Evolutionary conservation across 2,113 vertebrate genomes (phyloP).

Genomic region (Axis porcinus): DNA sequence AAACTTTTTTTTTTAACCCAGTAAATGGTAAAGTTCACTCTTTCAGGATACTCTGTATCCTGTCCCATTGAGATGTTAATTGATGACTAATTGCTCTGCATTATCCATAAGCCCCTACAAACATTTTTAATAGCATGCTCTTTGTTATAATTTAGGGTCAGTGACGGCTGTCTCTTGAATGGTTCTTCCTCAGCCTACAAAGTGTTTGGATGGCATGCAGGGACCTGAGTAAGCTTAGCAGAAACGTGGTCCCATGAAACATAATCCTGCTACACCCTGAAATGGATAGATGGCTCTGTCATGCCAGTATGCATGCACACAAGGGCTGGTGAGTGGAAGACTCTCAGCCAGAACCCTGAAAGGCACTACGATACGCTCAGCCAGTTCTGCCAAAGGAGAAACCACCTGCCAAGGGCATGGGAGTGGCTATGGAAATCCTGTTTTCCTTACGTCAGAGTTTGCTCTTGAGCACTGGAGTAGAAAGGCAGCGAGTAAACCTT

Average conservation of each 20-base stretch:
- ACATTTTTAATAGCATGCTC: constrained; percentile 61
- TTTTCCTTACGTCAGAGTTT: constrained; percentile 37
- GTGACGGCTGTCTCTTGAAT: constrained; percentile 45
- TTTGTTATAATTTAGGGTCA: constrained; percentile 66
- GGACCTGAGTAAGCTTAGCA: constrained; percentile 63
- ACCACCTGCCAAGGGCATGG: constrained; percentile 49
- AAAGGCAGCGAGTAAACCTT: background rate
- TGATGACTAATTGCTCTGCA: constrained; percentile 67
- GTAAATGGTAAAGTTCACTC: constrained; percentile 24
- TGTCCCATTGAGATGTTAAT: constrained; percentile 47
- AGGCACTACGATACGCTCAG: constrained; percentile 7
- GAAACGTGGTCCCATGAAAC: constrained; percentile 37
- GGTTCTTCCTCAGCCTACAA: constrained; percentile 48
- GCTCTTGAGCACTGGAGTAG: background rate
- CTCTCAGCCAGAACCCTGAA: constrained; percentile 35
- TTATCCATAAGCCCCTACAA: constrained; percentile 64
- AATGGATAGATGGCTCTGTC: constrained; percentile 22
- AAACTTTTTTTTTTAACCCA: background rate
- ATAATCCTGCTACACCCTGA: constrained; percentile 61
- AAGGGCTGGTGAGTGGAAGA: constrained; percentile 15
- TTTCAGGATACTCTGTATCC: constrained; percentile 22
- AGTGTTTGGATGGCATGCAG: constrained; percentile 63
- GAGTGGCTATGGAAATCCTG: constrained; percentile 8
- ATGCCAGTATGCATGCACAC: constrained; percentile 21
- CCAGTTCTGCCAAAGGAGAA: constrained; percentile 24